phyloP scores from a whole-genome alignment of 2,797 vertebrate genomes.

The Pipistrellus pipistrellus region DNA sequence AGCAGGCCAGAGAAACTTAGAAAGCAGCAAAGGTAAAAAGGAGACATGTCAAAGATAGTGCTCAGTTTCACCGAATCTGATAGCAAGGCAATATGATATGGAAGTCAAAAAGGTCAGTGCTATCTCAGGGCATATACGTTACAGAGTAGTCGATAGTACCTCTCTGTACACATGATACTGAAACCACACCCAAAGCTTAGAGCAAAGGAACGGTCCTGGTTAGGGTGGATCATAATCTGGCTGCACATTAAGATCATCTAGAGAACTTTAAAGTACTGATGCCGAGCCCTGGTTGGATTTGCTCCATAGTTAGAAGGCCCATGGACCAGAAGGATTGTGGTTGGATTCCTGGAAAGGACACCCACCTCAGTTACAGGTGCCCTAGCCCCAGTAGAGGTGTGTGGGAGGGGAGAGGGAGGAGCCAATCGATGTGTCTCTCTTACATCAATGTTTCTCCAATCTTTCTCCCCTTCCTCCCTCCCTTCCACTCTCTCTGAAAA shows the following conservation, averaged over 20 bases:
- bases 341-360: too few species aligned
- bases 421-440: too few species aligned
- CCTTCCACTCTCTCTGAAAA: too few species aligned
- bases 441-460: too few species aligned
- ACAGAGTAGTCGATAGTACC: slow-evolving; percentile 47
- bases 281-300: too few species aligned
- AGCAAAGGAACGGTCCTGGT: background rate
- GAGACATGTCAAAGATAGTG: slow-evolving; percentile 18
- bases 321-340: too few species aligned
- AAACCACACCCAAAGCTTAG: slow-evolving; percentile 52
- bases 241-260: background rate
- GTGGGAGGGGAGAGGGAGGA: too few species aligned
- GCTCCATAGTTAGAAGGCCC: too few species aligned
- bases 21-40: slow-evolving; percentile 60
- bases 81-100: slow-evolving; percentile 59
- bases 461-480: too few species aligned
- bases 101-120: slow-evolving; percentile 63
- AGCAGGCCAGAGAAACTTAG: background rate
- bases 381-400: too few species aligned
- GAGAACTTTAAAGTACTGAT: background rate
- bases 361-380: too few species aligned
- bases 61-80: slow-evolving; percentile 64
- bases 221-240: background rate
- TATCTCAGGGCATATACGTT: slow-evolving; percentile 67
- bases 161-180: slow-evolving; percentile 19